phyloP scores from a whole-genome alignment of 2,888 invertebrate genomes.

The Monoplex corrugatus region DNA sequence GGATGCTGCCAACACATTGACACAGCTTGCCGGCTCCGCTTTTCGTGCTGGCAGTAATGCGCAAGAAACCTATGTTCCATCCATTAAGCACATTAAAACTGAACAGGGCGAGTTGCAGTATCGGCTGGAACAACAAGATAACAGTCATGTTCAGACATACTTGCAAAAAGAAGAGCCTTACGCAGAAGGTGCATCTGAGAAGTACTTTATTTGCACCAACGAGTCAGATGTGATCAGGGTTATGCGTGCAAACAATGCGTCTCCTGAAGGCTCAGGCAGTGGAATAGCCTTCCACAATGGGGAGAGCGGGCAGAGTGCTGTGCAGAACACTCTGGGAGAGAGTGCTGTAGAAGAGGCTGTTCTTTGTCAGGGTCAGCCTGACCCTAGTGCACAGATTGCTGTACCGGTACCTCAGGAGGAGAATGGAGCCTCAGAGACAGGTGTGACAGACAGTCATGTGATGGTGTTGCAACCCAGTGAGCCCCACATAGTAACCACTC shows the following conservation, averaged over 20 bases:
- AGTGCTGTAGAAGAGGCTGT: background rate
- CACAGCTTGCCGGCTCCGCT: conserved; percentile 56
- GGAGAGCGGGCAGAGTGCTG: background rate
- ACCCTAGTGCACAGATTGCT: background rate
- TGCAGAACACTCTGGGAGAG: background rate
- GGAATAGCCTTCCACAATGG: conserved; percentile 5
- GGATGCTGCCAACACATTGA: conserved; percentile 59
- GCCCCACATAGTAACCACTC: background rate
- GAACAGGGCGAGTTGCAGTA: conserved; percentile 39
- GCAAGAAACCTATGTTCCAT: conserved; percentile 26
- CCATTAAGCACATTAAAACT: conserved; percentile 36
- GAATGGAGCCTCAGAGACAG: background rate
- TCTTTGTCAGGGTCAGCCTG: conserved; percentile 20
- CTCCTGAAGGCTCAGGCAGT: background rate
- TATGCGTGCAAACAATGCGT: background rate
- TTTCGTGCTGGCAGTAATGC: conserved; percentile 35
- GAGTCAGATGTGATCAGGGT: conserved; percentile 48
- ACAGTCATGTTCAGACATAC: conserved; percentile 10
- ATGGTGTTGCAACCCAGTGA: background rate
- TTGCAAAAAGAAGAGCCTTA: conserved; percentile 27
- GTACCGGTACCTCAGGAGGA: background rate
- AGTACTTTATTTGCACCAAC: conserved; percentile 44
- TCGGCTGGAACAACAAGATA: background rate
- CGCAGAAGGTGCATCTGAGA: background rate
- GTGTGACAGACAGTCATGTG: background rate